A percentile compares a stretch with the other conserved stretches of the same genome.
Conservation (phyloP, 2,888 invertebrate genomes). For the Spilosoma lubricipeda region DNA sequence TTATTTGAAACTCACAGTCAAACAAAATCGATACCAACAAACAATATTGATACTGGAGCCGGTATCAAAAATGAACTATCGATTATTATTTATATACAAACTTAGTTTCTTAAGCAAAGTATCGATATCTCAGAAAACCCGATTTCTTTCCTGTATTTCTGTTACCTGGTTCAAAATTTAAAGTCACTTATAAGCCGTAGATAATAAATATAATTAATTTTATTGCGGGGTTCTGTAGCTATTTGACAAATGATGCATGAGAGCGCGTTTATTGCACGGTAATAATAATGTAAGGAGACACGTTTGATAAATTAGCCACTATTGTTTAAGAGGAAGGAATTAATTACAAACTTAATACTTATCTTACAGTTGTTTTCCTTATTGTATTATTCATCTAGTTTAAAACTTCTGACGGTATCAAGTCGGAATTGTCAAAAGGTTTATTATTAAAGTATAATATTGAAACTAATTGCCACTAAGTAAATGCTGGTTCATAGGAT, state of each 20-base stretch:
- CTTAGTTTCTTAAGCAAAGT: not conserved
- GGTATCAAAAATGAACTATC: not conserved
- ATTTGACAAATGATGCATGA: slow-evolving; percentile 49
- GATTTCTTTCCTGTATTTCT: not conserved
- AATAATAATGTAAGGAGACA: slow-evolving; percentile 50
- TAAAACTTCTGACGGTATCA: not conserved
- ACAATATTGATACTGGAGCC: not conserved
- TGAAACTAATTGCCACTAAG: not conserved
- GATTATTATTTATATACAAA: not conserved
- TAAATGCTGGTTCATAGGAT: too few species aligned
- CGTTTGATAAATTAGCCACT: slow-evolving; percentile 54
- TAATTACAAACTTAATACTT: slow-evolving; percentile 36
- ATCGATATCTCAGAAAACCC: not conserved
- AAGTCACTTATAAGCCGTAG: slow-evolving; percentile 19
- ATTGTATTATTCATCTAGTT: slow-evolving; percentile 15
- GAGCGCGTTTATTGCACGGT: slow-evolving; percentile 47
- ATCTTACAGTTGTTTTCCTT: slow-evolving; percentile 17
- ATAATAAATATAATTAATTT: slow-evolving; percentile 35
- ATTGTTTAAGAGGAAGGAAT: slow-evolving; percentile 49
- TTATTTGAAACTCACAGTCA: too few species aligned
- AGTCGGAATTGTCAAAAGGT: not conserved
- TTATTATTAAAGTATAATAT: not conserved
- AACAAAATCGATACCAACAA: not conserved
- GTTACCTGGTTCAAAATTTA: slow-evolving; percentile 2
- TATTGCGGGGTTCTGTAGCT: slow-evolving; percentile 15